phyloP scores from a whole-genome alignment of 1,140 invertebrate species.

The Achatina immaculata region DNA sequence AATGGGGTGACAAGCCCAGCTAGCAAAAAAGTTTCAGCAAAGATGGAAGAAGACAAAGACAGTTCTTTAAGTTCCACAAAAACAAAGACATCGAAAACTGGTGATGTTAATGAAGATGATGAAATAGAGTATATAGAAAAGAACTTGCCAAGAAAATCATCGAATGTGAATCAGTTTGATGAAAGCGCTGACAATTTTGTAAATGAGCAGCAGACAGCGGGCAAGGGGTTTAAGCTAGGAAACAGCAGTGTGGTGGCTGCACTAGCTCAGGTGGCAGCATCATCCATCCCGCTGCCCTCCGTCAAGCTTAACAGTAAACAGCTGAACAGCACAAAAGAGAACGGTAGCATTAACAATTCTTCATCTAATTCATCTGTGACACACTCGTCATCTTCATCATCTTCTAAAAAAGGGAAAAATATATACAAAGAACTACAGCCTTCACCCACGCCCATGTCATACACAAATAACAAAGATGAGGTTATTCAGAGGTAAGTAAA shows the following conservation, averaged over 20 bases:
- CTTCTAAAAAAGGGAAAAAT: conserved; percentile 62
- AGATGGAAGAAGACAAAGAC: conserved; percentile 57
- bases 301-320: conserved; percentile 55
- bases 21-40: conserved; percentile 54
- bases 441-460: conserved; percentile 51
- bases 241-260: conserved; percentile 38
- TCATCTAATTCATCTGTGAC: conserved; percentile 13
- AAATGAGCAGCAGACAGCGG: conserved; percentile 58
- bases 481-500: conserved; percentile 56
- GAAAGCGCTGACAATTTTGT: conserved; percentile 64
- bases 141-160: conserved; percentile 58
- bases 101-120: conserved; percentile 63
- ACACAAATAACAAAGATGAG: conserved; percentile 68
- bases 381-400: conserved; percentile 30
- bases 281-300: conserved; percentile 22
- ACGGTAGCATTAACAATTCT: conserved; percentile 41
- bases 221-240: conserved; percentile 61
- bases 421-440: conserved; percentile 63
- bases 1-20: conserved; percentile 55
- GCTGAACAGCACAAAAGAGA: conserved; percentile 66
- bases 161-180: conserved; percentile 68
- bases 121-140: conserved; percentile 68
- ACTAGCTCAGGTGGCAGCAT: conserved; percentile 26
- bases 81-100: conserved; percentile 43
- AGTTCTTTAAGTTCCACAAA: conserved; percentile 25